Conservation (phyloP, 1,140 invertebrate species). For the Oryctes rhinoceros region DNA sequence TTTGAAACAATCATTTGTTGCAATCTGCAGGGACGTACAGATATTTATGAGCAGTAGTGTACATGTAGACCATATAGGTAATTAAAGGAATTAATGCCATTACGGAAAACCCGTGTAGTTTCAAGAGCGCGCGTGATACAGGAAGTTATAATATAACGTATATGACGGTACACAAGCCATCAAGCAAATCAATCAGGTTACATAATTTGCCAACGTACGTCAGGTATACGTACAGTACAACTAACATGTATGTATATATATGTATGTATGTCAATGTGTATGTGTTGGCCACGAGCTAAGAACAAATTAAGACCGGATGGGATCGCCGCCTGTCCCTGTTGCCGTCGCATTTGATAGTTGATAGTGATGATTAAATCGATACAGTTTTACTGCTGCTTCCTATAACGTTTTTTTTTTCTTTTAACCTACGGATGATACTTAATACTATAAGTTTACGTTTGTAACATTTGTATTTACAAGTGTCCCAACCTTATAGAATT, state of each 20-base stretch:
- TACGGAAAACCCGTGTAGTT: constrained; percentile 4
- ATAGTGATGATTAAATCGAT: constrained; percentile 31
- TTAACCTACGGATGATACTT: not conserved
- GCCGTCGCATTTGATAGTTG: not conserved
- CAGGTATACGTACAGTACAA: not conserved
- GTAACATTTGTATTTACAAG: too few species aligned
- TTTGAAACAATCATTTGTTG: too few species aligned
- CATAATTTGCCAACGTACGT: constrained; percentile 8
- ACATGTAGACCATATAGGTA: not conserved
- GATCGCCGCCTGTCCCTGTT: not conserved
- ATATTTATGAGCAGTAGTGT: too few species aligned
- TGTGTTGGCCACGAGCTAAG: constrained; percentile 25
- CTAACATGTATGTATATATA: not conserved
- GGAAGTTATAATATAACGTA: constrained; percentile 13
- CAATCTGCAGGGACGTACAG: too few species aligned
- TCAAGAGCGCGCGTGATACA: not conserved
- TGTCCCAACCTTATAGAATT: too few species aligned
- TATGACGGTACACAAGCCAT: constrained; percentile 1
- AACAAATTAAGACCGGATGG: constrained; percentile 32
- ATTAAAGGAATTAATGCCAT: constrained; percentile 19
- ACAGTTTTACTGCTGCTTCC: constrained; percentile 23
- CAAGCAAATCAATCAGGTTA: not conserved
- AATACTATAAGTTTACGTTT: too few species aligned
- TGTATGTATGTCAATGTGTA: constrained; percentile 3
- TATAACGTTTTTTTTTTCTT: constrained; percentile 1